These are phyloP conservation scores for Phrynocephalus versicolor DNA, from an alignment of 2,113 vertebrate genomes.

Conservation along the genomic window DNA sequence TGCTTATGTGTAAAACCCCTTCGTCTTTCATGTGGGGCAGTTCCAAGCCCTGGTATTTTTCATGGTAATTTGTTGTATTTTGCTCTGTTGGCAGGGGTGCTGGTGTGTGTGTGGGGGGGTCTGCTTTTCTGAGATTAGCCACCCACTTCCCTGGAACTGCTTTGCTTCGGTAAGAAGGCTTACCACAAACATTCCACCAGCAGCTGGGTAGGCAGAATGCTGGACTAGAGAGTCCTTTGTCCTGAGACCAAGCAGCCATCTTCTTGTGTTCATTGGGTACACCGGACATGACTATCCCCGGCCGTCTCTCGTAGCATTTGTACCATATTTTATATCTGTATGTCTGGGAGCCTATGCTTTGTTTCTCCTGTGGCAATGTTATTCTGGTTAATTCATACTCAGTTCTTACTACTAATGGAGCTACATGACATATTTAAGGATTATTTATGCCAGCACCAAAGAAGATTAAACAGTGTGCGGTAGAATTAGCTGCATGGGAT, in stretches of 20 bases:
- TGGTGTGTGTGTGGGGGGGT: too few species aligned
- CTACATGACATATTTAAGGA: constrained; percentile 9
- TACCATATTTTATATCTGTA: not conserved
- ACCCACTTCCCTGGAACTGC: too few species aligned
- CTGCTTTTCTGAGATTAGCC: too few species aligned
- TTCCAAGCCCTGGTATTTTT: not conserved
- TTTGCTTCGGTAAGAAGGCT: too few species aligned
- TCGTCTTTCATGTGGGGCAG: not conserved
- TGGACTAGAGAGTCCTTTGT: not conserved
- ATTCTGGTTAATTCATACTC: not conserved
- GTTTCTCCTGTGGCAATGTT: not conserved
- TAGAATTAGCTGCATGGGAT: constrained; percentile 28
- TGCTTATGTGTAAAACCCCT: too few species aligned
- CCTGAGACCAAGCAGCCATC: not conserved
- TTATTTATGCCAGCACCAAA: constrained; percentile 9
- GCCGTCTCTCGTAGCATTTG: not conserved
- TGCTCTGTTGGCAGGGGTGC: too few species aligned
- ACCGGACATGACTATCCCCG: not conserved
- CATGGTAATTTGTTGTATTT: too few species aligned
- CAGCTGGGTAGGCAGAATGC: not conserved
- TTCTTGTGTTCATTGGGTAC: not conserved
- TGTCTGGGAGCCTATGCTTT: not conserved
- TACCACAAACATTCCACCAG: not conserved
- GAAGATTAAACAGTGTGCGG: constrained; percentile 34
- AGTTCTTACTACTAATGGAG: not conserved